Percentiles rank a stretch among this genome's conserved stretches.
phyloP scores from a whole-genome alignment of 92 coral and sea anemone species.

The Epizoanthus illoricatus region DNA sequence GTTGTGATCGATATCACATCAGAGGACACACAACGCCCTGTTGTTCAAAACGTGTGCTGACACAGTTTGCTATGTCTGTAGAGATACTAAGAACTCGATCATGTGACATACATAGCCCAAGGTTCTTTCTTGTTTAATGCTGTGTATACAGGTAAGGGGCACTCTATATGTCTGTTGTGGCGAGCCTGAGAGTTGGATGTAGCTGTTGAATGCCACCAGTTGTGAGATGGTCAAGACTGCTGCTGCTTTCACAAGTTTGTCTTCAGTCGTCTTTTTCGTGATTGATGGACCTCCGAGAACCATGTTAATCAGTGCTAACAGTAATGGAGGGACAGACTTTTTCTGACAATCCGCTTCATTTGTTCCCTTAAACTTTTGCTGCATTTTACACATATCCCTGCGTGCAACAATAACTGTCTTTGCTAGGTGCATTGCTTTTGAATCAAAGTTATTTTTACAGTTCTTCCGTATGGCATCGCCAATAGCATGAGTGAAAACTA shows the following conservation, averaged over 20 bases:
- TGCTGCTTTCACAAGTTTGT: slow-evolving; percentile 24
- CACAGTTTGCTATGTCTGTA: not conserved
- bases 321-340: slow-evolving; percentile 40
- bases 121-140: not conserved
- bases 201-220: slow-evolving; percentile 29
- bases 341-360: slow-evolving; percentile 40
- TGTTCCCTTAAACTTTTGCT: slow-evolving; percentile 48
- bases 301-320: slow-evolving; percentile 37
- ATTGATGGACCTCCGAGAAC: slow-evolving; percentile 45
- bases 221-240: slow-evolving; percentile 43
- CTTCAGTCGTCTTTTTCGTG: slow-evolving; percentile 29
- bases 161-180: slow-evolving; percentile 39
- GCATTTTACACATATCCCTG: slow-evolving; percentile 33
- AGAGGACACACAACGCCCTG: slow-evolving; percentile 10
- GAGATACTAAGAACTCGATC: slow-evolving; percentile 20
- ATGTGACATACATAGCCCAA: slow-evolving; percentile 9
- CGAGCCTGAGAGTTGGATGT: slow-evolving; percentile 10
- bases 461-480: slow-evolving; percentile 45
- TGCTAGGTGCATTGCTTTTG: slow-evolving; percentile 55
- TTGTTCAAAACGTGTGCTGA: not conserved
- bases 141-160: slow-evolving; percentile 32
- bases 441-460: slow-evolving; percentile 41
- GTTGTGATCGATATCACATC: slow-evolving; percentile 6
- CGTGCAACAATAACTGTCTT: slow-evolving; percentile 48
- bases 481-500: slow-evolving; percentile 29